Conservation (phyloP, 1,140 invertebrate species). For the Lanistes nyassanus region DNA sequence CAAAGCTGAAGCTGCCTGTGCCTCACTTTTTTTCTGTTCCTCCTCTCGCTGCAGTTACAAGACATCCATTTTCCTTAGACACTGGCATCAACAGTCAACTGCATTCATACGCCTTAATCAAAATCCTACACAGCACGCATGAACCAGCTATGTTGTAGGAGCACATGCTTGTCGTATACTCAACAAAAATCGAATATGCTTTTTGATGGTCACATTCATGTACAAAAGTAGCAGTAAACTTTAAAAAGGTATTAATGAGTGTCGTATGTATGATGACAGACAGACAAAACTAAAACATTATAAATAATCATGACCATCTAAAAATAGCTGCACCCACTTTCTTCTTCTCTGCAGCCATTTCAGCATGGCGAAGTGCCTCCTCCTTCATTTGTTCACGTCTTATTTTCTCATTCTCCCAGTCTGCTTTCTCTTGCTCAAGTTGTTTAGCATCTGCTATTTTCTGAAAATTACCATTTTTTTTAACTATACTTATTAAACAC, state of each 20-base stretch:
- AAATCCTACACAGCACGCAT: too few species aligned
- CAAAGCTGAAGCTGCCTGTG: conserved; percentile 37
- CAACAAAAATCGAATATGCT: too few species aligned
- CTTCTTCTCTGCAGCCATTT: conserved; percentile 51
- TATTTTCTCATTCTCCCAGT: conserved; percentile 50
- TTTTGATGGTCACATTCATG: too few species aligned
- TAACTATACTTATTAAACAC: too few species aligned
- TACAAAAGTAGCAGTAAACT: too few species aligned
- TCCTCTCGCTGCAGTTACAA: conserved; percentile 43
- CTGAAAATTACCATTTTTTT: conserved; percentile 28
- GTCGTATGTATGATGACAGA: too few species aligned
- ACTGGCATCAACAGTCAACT: neutral
- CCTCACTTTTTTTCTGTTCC: conserved; percentile 42
- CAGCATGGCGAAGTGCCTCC: conserved; percentile 50
- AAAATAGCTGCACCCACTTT: conserved; percentile 35
- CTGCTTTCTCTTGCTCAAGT: conserved; percentile 43
- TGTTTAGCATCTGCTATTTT: conserved; percentile 48
- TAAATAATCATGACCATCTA: neutral
- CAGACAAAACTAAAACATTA: too few species aligned
- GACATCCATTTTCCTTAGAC: neutral
- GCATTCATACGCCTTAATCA: neutral
- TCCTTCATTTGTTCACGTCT: conserved; percentile 45
- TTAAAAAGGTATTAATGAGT: too few species aligned
- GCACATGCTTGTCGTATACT: too few species aligned
- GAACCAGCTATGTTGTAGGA: too few species aligned